Base-by-base conservation (phyloP, 2,797 vertebrate species). In the Jordanella pulchra region DNA sequence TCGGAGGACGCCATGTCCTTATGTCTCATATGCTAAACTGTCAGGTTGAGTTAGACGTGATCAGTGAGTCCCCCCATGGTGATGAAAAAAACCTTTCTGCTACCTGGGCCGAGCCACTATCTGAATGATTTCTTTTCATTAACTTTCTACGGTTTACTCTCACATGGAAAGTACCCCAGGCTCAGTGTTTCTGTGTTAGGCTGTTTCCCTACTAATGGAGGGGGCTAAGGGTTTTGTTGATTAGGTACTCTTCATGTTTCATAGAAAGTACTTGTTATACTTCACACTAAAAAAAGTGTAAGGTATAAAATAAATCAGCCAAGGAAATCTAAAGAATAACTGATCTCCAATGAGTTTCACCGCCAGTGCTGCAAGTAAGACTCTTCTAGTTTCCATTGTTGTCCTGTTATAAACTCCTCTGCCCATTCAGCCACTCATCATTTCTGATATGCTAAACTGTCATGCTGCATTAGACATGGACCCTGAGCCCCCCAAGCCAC, bases 71-170 rank as follows among this genome's bases (percentile, higher is more conserved):
- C 9, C 54, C 71, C 55, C 7, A 61, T 73, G 71, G 72, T 4
- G 63, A 69, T 81, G 77, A 77, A 68, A 85, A 39, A 87, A 82
- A 86, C 85, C 85, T 85, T 77, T 65, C 23, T 1, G 53, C 68
- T 81, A 25, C 1, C 13, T 63, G 60, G 23, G 42, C 35, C 1
- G 0, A n/a, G 32, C 60, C 35, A 25, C 42, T 25, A 7, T 25
- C 42, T 27, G 23, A 42, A 7, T 63, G 3, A 63, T 42, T 15
- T 23, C 39, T 63, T 63, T 39, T 42, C 23, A 15, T 63, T 15
- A 63, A 42, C 23, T 25, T 12, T 23, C 3, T n/a, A 13, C 13
- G 21, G 35, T 25, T 39, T 42, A 42, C 35, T 39, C 2, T 25
- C 60, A 63, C 11, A 25, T 6, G n/a, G 60, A 63, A 35, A 7